A percentile compares a stretch with the other conserved stretches of the same genome.
These are phyloP conservation scores for Tanytarsus gracilentus DNA, from an alignment of 2,888 invertebrate species.

Conservation along the genomic window DNA sequence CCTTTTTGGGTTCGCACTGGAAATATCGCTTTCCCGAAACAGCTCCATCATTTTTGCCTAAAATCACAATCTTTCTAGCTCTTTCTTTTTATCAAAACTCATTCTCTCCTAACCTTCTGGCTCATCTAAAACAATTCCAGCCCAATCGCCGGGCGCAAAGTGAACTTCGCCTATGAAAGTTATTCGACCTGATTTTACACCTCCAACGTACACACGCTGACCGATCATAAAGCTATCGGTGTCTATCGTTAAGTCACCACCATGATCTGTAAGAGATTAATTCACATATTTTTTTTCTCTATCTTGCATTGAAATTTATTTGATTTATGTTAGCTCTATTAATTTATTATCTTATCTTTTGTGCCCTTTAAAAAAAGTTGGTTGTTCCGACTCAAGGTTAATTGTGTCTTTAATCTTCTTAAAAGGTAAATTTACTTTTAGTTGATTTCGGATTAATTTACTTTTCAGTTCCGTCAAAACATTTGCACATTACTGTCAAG, in stretches of 20 bases:
- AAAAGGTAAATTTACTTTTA: too few species aligned
- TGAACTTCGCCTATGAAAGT: constrained; percentile 92
- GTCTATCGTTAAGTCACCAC: constrained; percentile 74
- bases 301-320: background rate
- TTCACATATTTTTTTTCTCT: background rate
- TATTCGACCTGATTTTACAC: constrained; percentile 82
- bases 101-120: constrained; percentile 62
- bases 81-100: background rate
- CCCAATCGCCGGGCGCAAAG: constrained; percentile 98
- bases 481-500: background rate
- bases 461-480: constrained; percentile 3
- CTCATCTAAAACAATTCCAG: constrained; percentile 92
- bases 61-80: constrained; percentile 34
- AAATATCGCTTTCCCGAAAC: constrained; percentile 89
- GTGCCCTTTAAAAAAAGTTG: too few species aligned
- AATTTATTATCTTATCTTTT: background rate
- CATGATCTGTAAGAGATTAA: constrained; percentile 55
- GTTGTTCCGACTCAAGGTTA: too few species aligned
- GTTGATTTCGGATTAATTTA: too few species aligned
- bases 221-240: constrained; percentile 95
- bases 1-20: constrained; percentile 83
- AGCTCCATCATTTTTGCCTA: constrained; percentile 94
- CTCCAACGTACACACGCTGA: constrained; percentile 88
- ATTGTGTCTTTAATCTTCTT: too few species aligned
- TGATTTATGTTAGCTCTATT: background rate